Evolutionary conservation across 2,888 invertebrate genomes (phyloP), one percentile per base, ranked within the genome.

Genomic region (Heliothis peltigera): DNA sequence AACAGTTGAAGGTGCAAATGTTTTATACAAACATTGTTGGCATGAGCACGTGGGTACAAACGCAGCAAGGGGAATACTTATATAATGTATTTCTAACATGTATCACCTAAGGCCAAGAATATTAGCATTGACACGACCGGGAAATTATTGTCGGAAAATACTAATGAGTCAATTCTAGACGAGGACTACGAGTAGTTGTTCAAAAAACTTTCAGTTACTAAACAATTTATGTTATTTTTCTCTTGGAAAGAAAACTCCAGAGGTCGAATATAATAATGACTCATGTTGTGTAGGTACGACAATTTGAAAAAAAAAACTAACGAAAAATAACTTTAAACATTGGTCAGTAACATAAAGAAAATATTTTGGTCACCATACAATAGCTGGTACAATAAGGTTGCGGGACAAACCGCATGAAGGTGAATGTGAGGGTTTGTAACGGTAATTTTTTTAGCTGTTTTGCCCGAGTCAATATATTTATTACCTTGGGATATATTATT

Each of bases 1-100:
- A 19, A 28, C 25, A 54, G 59, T 62, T 61, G 53, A 55, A 67
- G 48, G 59, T 71, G 56, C 28, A 19, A 75, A 74, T 70, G 42
- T 18, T 58, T 67, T 58, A 35, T 15, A 47, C 43, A 70, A 52
- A 67, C 62, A 60, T 43, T 35, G 57, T 39, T 32, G 15, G 39
- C 28, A 22, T 46, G 51, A 46, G 56, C 46, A 35, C 35, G 3
- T 32, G 35, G 18, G 2, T 32, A 25, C 32, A 46, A 21, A 15
- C 21, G 47, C n/a, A 56, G 44, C 22, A 5, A 39, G 39, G 6
- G 39, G 5, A 39, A n/a, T 39, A 39, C 39, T 39, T 5, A 35
- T 46, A 25, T 47, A 35, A 42, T 17, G 18, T 51, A 46, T 46
- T 35, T 28, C 25, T 8, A 49, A 63, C 60, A 44, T 44, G 35